These are phyloP conservation scores for Agrilus planipennis DNA, from an alignment of 1,140 invertebrate genomes.

Conservation along the genomic window DNA sequence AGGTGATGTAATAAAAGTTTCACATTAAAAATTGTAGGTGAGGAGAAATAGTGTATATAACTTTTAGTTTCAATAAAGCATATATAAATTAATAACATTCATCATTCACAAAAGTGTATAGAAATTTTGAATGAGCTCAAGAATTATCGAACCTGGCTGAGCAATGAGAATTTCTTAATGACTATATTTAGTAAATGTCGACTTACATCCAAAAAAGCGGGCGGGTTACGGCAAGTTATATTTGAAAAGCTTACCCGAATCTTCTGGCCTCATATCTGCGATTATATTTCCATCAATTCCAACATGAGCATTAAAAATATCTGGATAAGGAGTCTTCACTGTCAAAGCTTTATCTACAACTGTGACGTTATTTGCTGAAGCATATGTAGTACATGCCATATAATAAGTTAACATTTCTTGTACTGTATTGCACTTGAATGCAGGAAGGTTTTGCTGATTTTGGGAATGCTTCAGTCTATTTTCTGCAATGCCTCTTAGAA, in stretches of 20 bases:
- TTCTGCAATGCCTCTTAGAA: constrained; percentile 53
- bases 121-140: too few species aligned
- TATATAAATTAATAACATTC: too few species aligned
- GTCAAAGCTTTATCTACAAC: constrained; percentile 42
- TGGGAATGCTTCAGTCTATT: constrained; percentile 51
- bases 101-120: too few species aligned
- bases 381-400: constrained; percentile 53
- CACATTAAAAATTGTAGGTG: too few species aligned
- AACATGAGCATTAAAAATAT: constrained; percentile 48
- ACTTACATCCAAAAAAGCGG: too few species aligned
- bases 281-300: constrained; percentile 35
- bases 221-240: too few species aligned
- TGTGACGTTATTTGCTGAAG: constrained; percentile 51
- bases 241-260: constrained; percentile 27
- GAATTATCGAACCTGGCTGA: too few species aligned
- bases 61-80: too few species aligned
- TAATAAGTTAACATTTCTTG: constrained; percentile 66
- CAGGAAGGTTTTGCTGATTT: constrained; percentile 51
- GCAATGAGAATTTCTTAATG: too few species aligned
- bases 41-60: too few species aligned
- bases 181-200: too few species aligned
- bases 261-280: constrained; percentile 23
- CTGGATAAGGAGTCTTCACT: constrained; percentile 53
- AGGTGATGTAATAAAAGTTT: too few species aligned
- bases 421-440: constrained; percentile 54